These are phyloP conservation scores for Chelon auratus DNA, from an alignment of 2,797 vertebrate species.

Conservation along the genomic window DNA sequence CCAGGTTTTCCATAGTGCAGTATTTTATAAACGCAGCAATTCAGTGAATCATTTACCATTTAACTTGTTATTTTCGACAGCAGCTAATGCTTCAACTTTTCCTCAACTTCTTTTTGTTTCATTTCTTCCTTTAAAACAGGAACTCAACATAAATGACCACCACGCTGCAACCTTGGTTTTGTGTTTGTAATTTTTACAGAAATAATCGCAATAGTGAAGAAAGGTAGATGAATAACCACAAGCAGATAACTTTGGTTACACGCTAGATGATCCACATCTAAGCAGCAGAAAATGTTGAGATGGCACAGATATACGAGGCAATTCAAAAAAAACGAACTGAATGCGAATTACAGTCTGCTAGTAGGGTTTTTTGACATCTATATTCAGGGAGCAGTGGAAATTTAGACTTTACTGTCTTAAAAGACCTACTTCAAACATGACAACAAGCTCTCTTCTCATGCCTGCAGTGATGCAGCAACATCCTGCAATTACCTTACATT, in stretches of 20 bases:
- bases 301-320: slow-evolving; percentile 11
- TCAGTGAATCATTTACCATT: slow-evolving; percentile 4
- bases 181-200: slow-evolving; percentile 1
- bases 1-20: neutral
- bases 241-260: neutral
- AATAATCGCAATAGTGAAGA: neutral
- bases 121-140: neutral
- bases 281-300: slow-evolving; percentile 19
- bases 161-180: neutral
- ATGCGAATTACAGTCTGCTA: slow-evolving; percentile 37
- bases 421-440: slow-evolving; percentile 65
- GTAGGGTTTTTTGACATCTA: slow-evolving; percentile 62
- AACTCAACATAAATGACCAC: neutral
- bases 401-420: slow-evolving; percentile 51
- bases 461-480: slow-evolving; percentile 68
- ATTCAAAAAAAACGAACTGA: slow-evolving; percentile 36
- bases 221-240: neutral
- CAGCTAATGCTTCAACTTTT: slow-evolving; percentile 1
- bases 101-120: neutral
- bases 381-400: slow-evolving; percentile 56
- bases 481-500: slow-evolving; percentile 56
- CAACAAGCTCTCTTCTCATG: slow-evolving; percentile 67
- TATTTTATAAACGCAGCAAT: slow-evolving; percentile 13
- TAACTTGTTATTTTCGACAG: slow-evolving; percentile 1
- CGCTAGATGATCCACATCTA: slow-evolving; percentile 7